phyloP scores from a whole-genome alignment of 2,888 invertebrate genomes.

The Drosophila fungiperda region DNA sequence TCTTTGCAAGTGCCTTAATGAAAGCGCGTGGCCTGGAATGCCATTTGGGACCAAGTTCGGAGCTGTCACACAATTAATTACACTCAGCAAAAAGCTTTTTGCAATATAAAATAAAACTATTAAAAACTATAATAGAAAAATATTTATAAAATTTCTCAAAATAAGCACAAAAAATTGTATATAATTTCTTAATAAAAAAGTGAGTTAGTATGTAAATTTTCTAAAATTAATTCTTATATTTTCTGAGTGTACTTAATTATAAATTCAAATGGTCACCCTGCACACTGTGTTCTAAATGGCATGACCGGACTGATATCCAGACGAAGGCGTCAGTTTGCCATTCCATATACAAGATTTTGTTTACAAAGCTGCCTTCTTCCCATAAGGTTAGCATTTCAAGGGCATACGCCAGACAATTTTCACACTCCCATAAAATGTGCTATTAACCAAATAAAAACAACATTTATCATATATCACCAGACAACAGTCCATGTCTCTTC shows the following conservation, averaged over 20 bases:
- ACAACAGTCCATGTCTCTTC: background rate
- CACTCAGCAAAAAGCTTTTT: background rate
- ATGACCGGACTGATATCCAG: constrained; percentile 11
- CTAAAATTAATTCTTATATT: background rate
- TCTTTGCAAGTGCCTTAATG: constrained; percentile 33
- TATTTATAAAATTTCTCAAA: background rate
- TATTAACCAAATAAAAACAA: background rate
- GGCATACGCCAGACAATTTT: constrained; percentile 11
- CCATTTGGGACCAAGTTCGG: constrained; percentile 32
- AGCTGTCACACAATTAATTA: constrained; percentile 45
- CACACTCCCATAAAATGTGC: constrained; percentile 6
- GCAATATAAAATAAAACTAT: background rate
- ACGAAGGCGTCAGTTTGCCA: constrained; percentile 11
- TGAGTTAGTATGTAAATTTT: background rate
- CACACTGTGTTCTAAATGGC: constrained; percentile 28
- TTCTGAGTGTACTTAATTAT: constrained; percentile 53
- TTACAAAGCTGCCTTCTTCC: background rate
- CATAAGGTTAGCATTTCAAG: constrained; percentile 16
- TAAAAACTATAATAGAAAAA: background rate
- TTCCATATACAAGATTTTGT: constrained; percentile 10
- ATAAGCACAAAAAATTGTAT: background rate
- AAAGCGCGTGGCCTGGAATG: constrained; percentile 59
- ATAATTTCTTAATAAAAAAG: background rate
- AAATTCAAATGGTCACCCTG: constrained; percentile 40
- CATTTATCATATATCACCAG: background rate